phyloP scores from a whole-genome alignment of 2,113 vertebrate species.

The Pelmatolapia mariae region DNA sequence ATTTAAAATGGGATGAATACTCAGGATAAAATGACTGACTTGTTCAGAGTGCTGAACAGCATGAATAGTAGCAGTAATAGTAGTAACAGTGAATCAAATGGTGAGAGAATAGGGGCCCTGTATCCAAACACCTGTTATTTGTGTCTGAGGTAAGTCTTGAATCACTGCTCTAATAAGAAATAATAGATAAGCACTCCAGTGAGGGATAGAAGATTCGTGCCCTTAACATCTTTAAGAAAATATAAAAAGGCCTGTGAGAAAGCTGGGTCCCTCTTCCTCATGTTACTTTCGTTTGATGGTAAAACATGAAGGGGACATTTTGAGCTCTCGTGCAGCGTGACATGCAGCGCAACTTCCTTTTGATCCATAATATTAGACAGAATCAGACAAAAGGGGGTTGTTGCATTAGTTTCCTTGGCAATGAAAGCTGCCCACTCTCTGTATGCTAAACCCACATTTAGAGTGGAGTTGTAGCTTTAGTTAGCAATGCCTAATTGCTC shows the following conservation, averaged over 20 bases:
- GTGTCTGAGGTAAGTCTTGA: background rate
- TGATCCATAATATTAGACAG: constrained; percentile 13
- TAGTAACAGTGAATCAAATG: background rate
- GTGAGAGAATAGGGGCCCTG: background rate
- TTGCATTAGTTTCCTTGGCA: constrained; percentile 54
- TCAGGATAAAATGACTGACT: background rate
- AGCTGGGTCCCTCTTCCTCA: background rate
- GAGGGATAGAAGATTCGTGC: background rate
- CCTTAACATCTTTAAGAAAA: background rate
- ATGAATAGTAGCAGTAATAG: background rate
- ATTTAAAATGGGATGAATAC: background rate
- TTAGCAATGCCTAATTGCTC: constrained; percentile 32
- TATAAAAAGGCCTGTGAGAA: background rate
- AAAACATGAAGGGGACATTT: constrained; percentile 30
- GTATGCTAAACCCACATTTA: constrained; percentile 31
- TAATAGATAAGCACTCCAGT: background rate
- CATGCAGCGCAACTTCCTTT: constrained; percentile 29
- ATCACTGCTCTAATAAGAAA: background rate
- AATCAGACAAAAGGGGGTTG: constrained; percentile 10
- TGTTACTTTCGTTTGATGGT: constrained; percentile 14
- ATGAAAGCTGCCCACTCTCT: constrained; percentile 29
- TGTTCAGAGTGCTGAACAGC: background rate
- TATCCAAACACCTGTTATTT: background rate
- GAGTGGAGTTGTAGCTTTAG: constrained; percentile 28
- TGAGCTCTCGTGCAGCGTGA: background rate